Evolutionary conservation across 2,113 vertebrate genomes (phyloP).

Genomic region (Eurystomus gularis): DNA sequence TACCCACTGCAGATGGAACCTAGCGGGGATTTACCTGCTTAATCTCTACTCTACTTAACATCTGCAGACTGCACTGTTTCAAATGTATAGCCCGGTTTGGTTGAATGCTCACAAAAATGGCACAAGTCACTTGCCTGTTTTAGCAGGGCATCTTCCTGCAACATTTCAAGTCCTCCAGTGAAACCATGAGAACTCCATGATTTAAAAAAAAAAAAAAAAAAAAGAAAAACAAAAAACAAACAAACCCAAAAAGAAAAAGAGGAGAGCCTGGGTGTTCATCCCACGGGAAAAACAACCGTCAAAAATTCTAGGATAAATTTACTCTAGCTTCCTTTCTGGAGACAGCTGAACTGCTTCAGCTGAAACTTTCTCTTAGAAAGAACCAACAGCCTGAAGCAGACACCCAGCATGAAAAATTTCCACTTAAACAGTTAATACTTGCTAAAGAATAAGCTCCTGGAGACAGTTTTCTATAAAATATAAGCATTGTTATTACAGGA

Average conservation of each 20-base stretch:
- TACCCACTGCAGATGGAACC: neutral
- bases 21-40: neutral
- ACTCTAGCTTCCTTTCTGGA: neutral
- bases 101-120: neutral
- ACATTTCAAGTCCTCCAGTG: neutral
- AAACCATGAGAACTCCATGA: neutral
- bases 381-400: neutral
- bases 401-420: neutral
- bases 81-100: neutral
- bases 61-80: neutral
- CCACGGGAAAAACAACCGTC: neutral
- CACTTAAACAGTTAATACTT: neutral
- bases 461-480: neutral
- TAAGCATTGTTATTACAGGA: neutral
- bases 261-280: neutral
- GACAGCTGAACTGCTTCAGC: neutral
- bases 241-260: neutral
- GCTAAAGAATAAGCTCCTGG: neutral
- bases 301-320: neutral
- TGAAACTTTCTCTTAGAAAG: slow-evolving; percentile 5
- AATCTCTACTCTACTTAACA: neutral
- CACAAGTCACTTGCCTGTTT: neutral
- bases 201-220: neutral
- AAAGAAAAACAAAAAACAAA: neutral
- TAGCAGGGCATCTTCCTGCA: neutral